Conservation (phyloP, 2,113 vertebrate species). For the Piaya cayana region DNA sequence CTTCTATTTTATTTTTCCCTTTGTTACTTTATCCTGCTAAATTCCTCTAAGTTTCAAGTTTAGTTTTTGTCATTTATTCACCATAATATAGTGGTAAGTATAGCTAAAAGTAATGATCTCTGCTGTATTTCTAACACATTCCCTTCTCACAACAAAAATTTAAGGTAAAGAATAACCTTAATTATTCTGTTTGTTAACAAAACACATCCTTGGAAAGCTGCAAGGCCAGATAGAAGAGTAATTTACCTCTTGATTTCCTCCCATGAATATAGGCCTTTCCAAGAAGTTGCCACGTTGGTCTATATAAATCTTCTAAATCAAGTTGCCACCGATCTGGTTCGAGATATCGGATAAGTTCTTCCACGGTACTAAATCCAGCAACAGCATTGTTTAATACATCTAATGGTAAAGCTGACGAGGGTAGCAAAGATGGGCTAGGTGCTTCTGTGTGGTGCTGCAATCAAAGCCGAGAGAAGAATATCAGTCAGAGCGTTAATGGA, state of each 20-base stretch:
- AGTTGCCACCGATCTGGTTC: constrained; percentile 95
- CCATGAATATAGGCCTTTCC: constrained; percentile 93
- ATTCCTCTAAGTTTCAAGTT: background rate
- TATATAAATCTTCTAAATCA: constrained; percentile 94
- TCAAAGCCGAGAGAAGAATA: constrained; percentile 45
- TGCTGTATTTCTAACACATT: background rate
- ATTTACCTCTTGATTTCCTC: constrained; percentile 91
- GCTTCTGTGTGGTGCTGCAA: constrained; percentile 81
- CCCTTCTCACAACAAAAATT: background rate
- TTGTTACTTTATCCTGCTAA: background rate
- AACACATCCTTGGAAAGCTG: background rate
- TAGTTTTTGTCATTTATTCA: background rate
- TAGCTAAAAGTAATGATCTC: background rate
- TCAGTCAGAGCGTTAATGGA: constrained; percentile 38
- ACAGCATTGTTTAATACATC: constrained; percentile 87
- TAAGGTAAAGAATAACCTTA: background rate
- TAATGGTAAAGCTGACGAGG: constrained; percentile 80
- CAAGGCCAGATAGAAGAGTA: background rate
- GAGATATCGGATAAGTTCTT: constrained; percentile 96
- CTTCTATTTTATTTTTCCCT: rapidly evolving
- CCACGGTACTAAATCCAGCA: constrained; percentile 86
- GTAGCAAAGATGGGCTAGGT: constrained; percentile 71
- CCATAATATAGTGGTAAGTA: background rate
- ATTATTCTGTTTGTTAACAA: background rate
- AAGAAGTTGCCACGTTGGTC: constrained; percentile 90